Evolutionary conservation across 2,113 vertebrate genomes (phyloP), one percentile per base, ranked within the genome.

Genomic region (Crypturellus undulatus): DNA sequence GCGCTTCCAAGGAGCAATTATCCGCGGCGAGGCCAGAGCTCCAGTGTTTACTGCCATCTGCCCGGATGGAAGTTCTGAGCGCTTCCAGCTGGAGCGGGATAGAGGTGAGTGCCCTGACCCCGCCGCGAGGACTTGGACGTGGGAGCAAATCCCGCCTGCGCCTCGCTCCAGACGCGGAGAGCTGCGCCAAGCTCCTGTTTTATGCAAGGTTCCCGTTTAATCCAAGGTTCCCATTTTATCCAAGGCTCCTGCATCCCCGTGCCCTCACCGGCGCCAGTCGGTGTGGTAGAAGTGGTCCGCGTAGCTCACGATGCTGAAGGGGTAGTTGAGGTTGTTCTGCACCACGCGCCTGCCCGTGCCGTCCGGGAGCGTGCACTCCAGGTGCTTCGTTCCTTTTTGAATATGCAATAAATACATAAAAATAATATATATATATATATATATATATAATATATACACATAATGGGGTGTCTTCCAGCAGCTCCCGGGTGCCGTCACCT

Each of bases 251-350:
- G 38, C 38, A 38, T 38, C 45, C 24, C 12, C n/a, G 19, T 26
- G 34, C 10, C 43, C 97, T 96, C 90, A 99, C 99, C 99, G 98
- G 94, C 99, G 98, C 99, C 99, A 99, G 97, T 99, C 99, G 0
- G 99, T 99, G 98, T 99, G 99, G 79, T 99, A 99, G 98, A 99
- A 99, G 97, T 99, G 99, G 71, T 98, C 97, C 88, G 98, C 96
- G 4, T 99, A 98, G 89, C 98, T 98, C 34, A 99, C 90, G 85
- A 99, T 97, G 96, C 99, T 99, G 98, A 99, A 99, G 22, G 99
- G 99, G 96, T 99, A 99, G 96, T 99, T 99, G 92, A 99, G 98
- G 94, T 97, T 98, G 82, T 97, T 96, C 63, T 99, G 98, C 63
- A 99, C 85, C 84, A 98, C 56, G 13, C 88, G 98, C 5, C 99